Evolutionary conservation across 2,797 vertebrate species (phyloP).

Genomic region (Menidia menidia): DNA sequence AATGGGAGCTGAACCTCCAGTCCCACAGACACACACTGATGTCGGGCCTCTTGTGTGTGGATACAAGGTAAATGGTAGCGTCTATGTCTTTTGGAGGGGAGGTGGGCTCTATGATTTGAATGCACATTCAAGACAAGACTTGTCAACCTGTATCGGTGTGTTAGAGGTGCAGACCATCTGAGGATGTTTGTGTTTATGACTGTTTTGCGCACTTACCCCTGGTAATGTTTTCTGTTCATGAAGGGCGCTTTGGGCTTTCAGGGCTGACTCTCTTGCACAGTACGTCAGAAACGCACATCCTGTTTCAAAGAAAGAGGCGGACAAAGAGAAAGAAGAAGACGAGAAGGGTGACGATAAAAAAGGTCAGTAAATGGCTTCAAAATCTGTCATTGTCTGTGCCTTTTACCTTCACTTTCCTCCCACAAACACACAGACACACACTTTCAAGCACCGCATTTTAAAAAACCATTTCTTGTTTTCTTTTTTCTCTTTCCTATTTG

Average conservation of each 20-base stretch:
- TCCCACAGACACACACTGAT: slow-evolving; percentile 39
- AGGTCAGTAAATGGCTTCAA: slow-evolving; percentile 43
- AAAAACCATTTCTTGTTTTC: slow-evolving; percentile 39
- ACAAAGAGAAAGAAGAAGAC: slow-evolving; percentile 23
- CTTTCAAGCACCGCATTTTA: slow-evolving; percentile 37
- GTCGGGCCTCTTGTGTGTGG: slow-evolving; percentile 13
- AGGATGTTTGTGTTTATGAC: slow-evolving; percentile 35
- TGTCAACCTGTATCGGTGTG: slow-evolving; percentile 36
- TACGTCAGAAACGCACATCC: slow-evolving; percentile 87
- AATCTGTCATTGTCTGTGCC: slow-evolving; percentile 45
- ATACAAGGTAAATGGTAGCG: neutral
- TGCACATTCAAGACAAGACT: slow-evolving; percentile 11
- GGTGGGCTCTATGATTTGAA: slow-evolving; percentile 12
- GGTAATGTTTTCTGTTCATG: slow-evolving; percentile 94
- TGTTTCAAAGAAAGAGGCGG: slow-evolving; percentile 56
- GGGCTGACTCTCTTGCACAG: slow-evolving; percentile 90
- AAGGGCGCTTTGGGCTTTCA: slow-evolving; percentile 92
- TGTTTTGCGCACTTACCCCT: slow-evolving; percentile 85
- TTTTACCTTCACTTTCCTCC: slow-evolving; percentile 29
- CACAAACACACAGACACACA: slow-evolving; percentile 41
- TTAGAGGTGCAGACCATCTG: slow-evolving; percentile 36
- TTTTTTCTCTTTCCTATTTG: slow-evolving; percentile 26
- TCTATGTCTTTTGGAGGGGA: slow-evolving; percentile 14
- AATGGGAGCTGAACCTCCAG: slow-evolving; percentile 67
- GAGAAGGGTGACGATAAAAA: slow-evolving; percentile 24